These are phyloP conservation scores for Adela reaumurella DNA, from an alignment of 2,888 invertebrate species.

Conservation along the genomic window DNA sequence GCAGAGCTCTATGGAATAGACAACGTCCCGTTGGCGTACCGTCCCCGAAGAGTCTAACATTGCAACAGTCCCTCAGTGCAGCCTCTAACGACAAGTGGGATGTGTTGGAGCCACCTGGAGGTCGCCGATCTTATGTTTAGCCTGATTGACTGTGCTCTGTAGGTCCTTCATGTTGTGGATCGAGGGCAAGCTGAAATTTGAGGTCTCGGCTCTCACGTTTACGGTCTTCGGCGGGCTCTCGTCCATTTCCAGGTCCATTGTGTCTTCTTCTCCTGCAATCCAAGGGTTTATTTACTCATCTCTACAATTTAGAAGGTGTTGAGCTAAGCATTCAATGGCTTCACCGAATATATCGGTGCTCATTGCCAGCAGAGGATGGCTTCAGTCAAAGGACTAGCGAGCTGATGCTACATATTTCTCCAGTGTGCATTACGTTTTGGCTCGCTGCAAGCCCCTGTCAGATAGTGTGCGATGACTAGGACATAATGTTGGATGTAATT, in stretches of 20 bases:
- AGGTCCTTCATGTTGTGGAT: slow-evolving; percentile 47
- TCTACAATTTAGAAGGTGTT: not conserved
- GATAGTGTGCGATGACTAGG: too few relatives aligned
- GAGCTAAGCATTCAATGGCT: too few relatives aligned
- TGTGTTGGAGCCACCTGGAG: slow-evolving; percentile 48
- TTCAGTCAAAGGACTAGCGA: too few relatives aligned
- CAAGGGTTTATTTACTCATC: not conserved
- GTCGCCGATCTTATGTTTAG: slow-evolving; percentile 61
- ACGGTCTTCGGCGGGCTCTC: slow-evolving; percentile 14
- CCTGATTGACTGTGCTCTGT: slow-evolving; percentile 55
- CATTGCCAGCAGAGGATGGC: too few relatives aligned
- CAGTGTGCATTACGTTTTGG: too few relatives aligned
- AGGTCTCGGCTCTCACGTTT: slow-evolving; percentile 13
- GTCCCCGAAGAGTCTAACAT: not conserved
- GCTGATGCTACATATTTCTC: too few relatives aligned
- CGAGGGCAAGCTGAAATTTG: slow-evolving; percentile 13
- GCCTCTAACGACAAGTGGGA: not conserved
- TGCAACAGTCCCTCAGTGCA: not conserved
- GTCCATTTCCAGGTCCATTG: slow-evolving; percentile 25
- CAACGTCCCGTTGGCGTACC: not conserved
- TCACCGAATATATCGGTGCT: too few relatives aligned
- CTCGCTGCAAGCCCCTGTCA: too few relatives aligned
- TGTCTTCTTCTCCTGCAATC: slow-evolving; percentile 39
- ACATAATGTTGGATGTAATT: too few relatives aligned
- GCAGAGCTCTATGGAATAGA: too few relatives aligned